Conservation (phyloP, 1,140 invertebrate species). For the Pinna nobilis region DNA sequence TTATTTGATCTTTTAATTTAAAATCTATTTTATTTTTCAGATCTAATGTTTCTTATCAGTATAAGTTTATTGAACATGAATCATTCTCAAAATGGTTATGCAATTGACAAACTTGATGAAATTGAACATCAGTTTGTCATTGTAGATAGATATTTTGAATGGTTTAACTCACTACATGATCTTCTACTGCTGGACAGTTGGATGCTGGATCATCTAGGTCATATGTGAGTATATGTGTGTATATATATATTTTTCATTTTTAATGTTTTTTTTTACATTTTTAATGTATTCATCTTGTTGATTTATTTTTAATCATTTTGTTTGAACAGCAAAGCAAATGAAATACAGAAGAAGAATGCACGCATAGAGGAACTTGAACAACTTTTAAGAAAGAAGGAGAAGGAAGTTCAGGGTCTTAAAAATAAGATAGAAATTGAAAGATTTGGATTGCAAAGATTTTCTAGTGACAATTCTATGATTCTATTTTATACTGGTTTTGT, state of each 20-base stretch:
- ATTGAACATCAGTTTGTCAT: background rate
- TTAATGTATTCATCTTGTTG: background rate
- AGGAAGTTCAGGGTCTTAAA: background rate
- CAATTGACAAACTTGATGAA: background rate
- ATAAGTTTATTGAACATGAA: background rate
- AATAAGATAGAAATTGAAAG: background rate
- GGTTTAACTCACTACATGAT: background rate
- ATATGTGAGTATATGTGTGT: background rate
- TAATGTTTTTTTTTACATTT: background rate
- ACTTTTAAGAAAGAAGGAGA: constrained; percentile 5
- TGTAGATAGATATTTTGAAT: background rate
- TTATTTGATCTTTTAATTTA: too few relatives aligned
- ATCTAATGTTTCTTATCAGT: background rate
- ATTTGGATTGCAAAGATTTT: background rate
- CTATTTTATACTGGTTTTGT: too few relatives aligned
- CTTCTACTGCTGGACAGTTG: background rate
- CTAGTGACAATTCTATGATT: constrained; percentile 17
- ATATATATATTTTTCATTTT: background rate
- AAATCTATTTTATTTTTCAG: too few relatives aligned
- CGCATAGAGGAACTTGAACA: background rate
- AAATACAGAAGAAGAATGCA: background rate
- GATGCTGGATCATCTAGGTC: constrained; percentile 2
- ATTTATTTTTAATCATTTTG: background rate
- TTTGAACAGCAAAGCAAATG: background rate
- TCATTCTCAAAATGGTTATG: constrained; percentile 8